Evolutionary conservation across 2,113 vertebrate genomes (phyloP), one percentile per base, ranked within the genome.

Genomic region (Ceyx margarethae): DNA sequence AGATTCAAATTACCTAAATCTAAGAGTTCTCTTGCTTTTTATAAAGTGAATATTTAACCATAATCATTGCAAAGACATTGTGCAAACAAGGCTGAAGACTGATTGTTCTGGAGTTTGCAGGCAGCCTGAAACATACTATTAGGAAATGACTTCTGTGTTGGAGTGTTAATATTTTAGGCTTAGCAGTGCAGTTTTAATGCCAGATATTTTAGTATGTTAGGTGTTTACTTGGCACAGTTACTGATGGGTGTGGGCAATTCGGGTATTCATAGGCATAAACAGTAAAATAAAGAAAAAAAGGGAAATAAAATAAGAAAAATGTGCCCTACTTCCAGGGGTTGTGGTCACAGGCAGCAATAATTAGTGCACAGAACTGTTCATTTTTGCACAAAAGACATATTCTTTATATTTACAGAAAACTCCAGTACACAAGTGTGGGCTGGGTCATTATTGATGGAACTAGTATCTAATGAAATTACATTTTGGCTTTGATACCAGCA

Each of bases 401-500:
- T 94, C 19, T 86, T 81, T 58, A 51, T 91, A 87, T 51, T 87
- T 93, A 40, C 71, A 69, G 50, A 82, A 56, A 77, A 46, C 56
- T 91, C 43, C 29, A 56, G 33, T 46, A 61, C 18, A 68, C 33
- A 58, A 5, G 11, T 19, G 22, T 54, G 48, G 46, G 50, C 67
- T 57, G 89, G 89, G 91, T 46, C 67, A 57, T 92, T 92, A 82
- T 80, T 62, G 84, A 54, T 74, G 81, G 77, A 84, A 42, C 35
- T 21, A 50, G 21, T 79, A 69, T 8, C 3, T 54, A 89, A 91
- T 42, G 56, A 89, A 93, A 81, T 56, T 62, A 62, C 75, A 26
- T 73, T 95, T 89, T 92, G 87, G 87, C 84, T 92, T 89, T 67
- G 51, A 40, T 69, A 79, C 42, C 50, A 68, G 89, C 79, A 72